A percentile compares a stretch with the other conserved stretches of the same genome.
Conservation (phyloP, 2,888 invertebrate species). For the Rhagium mordax region DNA sequence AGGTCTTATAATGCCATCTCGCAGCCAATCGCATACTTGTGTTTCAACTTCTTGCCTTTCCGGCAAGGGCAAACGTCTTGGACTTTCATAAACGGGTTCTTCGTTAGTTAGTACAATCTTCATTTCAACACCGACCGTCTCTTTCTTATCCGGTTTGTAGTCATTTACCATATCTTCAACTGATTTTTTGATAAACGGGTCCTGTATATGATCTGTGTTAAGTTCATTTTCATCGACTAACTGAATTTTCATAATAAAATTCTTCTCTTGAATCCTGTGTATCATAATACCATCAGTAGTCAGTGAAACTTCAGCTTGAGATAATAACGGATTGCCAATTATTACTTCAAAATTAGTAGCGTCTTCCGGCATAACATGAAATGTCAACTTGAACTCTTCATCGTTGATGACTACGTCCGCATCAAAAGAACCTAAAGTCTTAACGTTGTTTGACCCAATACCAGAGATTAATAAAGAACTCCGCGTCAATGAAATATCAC, state of each 20-base stretch:
- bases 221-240: constrained; percentile 11
- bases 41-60: constrained; percentile 40
- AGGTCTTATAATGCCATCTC: constrained; percentile 38
- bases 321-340: constrained; percentile 42
- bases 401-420: constrained; percentile 39
- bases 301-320: constrained; percentile 41
- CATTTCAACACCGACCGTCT: constrained; percentile 23
- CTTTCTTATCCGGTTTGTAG: constrained; percentile 17
- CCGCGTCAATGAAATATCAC: constrained; percentile 25
- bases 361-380: constrained; percentile 43
- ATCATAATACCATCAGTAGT: constrained; percentile 36
- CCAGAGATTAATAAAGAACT: constrained; percentile 32
- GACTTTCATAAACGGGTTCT: constrained; percentile 40
- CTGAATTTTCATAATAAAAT: constrained; percentile 43
- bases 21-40: constrained; percentile 42
- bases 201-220: constrained; percentile 12
- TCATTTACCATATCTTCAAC: constrained; percentile 39
- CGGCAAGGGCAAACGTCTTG: constrained; percentile 41
- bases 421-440: constrained; percentile 42
- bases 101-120: constrained; percentile 31
- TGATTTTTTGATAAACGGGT: neutral
- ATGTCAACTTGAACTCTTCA: constrained; percentile 31
- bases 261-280: constrained; percentile 31
- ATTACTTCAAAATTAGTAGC: constrained; percentile 37
- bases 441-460: constrained; percentile 39